Conservation (phyloP, 2,888 invertebrate species). For the Heliconius erato region DNA sequence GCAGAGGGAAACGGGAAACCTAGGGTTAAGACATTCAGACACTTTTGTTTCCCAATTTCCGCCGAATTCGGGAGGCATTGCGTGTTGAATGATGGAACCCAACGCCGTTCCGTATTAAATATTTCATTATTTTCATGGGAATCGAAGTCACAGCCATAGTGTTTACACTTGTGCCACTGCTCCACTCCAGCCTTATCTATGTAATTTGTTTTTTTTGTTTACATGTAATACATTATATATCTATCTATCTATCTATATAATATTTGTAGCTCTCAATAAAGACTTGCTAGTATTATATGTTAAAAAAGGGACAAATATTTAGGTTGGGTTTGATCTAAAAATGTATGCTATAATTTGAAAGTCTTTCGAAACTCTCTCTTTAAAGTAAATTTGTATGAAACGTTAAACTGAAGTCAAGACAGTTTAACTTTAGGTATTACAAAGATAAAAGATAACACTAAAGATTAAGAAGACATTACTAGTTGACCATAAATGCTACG, state of each 20-base stretch:
- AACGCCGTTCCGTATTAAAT: no score
- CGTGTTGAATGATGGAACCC: neutral
- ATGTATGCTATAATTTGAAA: neutral
- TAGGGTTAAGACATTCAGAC: neutral
- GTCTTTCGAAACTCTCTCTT: neutral
- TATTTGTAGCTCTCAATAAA: neutral
- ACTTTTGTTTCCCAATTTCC: neutral
- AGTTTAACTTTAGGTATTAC: neutral
- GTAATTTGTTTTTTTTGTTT: no score
- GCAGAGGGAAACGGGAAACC: neutral
- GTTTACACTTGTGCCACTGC: no score
- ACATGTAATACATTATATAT: no score
- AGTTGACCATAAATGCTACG: neutral
- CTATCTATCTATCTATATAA: no score
- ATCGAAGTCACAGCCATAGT: neutral
- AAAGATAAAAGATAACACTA: neutral
- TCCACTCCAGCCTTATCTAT: no score
- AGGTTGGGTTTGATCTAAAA: neutral
- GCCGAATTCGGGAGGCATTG: no score
- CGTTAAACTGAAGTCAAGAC: neutral
- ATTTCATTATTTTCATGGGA: no score
- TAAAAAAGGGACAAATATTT: neutral
- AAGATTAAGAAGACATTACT: neutral
- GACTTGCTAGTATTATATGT: neutral
- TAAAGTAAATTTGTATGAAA: neutral